phyloP scores from a whole-genome alignment of 2,113 vertebrate genomes.

The Rhea pennata region DNA sequence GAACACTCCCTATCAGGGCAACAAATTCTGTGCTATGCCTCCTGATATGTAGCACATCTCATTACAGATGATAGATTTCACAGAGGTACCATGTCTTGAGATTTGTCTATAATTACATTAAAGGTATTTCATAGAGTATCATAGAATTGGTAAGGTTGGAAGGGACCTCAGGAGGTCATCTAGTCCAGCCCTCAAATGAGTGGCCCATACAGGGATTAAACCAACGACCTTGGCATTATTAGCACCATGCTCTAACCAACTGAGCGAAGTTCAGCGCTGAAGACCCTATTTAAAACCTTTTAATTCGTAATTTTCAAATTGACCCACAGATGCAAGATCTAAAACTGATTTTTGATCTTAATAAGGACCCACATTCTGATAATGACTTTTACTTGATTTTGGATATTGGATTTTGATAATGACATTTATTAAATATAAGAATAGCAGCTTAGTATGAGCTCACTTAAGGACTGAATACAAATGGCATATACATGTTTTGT shows the following conservation, averaged over 20 bases:
- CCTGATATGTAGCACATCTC: neutral
- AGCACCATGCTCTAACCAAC: too few species aligned
- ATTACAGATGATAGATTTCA: neutral
- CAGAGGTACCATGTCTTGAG: neutral
- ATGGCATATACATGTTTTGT: neutral
- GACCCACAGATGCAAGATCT: neutral
- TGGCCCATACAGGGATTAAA: too few species aligned
- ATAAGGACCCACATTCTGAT: neutral
- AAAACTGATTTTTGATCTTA: neutral
- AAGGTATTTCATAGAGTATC: neutral
- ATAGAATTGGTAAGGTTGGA: too few species aligned
- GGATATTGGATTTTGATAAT: neutral
- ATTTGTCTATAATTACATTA: neutral
- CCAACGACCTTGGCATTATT: too few species aligned
- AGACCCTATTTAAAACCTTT: neutral
- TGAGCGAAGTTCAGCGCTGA: too few species aligned
- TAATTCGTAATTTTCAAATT: neutral
- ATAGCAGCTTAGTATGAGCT: neutral
- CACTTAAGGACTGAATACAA: neutral
- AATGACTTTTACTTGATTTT: neutral
- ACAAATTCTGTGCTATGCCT: neutral
- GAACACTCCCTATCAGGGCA: neutral
- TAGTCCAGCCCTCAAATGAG: too few species aligned
- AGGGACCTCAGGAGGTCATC: too few species aligned
- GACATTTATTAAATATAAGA: neutral